Base-by-base conservation (phyloP, 2,797 vertebrate genomes). In the Carcharodon carcharias region DNA sequence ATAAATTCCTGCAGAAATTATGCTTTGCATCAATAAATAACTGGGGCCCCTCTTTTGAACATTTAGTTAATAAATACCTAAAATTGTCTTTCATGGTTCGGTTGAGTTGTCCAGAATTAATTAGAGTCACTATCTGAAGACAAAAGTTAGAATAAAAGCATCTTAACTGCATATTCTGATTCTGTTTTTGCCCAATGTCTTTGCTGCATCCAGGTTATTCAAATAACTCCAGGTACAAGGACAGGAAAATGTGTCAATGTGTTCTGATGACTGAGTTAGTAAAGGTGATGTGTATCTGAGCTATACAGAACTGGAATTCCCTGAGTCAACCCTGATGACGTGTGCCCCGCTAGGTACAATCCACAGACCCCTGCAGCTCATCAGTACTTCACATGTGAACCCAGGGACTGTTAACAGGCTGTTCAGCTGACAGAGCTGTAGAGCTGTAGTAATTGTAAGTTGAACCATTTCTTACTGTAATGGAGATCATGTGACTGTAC, bases 1-100 rank as follows among this genome's bases (percentile, higher is more conserved):
- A 73, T 73, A 26, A 95, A 67, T 50, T 71, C 40, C 65, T 69
- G 65, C 14, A 26, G 40, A 67, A 71, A 61, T 91, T 28, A 91
- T 56, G 50, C 35, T 95, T 28, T 71, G 65, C 1, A 71, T 95
- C 54, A 95, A 95, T 95, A 45, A 73, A 56, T 95, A 95, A 71
- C 45, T 56, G 65, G 88, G 45, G 93, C 40, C 93, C 50, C 45
- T 95, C 56, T 18, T 73, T 54, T 95, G 26, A 45, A 56, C 40
- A 73, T 73, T 26, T 54, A 71, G 45, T 56, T 73, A 54, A 95
- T 73, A 95, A 95, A 73, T 73, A 73, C 67, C 56, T 50, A 56
- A 95, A 95, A 71, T 7, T 73, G 26, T 31, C 94, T 95, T 73
- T 95, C 45, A 95, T 54, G 45, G 67, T 95, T 56, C 28, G 35